Evolutionary conservation across 2,888 invertebrate species (phyloP), one percentile per base, ranked within the genome.

Genomic region (Mongoloraphidia duomilia): DNA sequence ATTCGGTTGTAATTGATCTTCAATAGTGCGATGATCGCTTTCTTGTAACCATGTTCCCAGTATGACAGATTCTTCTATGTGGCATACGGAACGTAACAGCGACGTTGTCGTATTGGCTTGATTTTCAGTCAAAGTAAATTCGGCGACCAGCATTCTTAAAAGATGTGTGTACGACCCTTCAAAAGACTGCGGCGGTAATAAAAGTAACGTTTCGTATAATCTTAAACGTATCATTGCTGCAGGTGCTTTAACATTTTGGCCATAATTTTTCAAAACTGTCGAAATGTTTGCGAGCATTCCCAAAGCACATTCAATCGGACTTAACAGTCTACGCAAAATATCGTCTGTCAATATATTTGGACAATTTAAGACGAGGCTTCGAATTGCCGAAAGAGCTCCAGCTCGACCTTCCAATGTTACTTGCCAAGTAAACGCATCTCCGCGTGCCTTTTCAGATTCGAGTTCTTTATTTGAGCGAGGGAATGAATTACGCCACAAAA

Each of bases 401-500:
- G 96, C 93, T 41, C 97, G 77, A 3, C 94, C 94, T 70, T 97
- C 96, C 49, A 98, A 69, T 0, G 96, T 95, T 40, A 97, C 88
- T 75, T 93, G 92, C 97, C 97, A 97, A n/a, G 97, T 97, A 64
- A 97, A 96, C 0, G 94, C 90, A 70, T 98, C 97, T 8, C 94
- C 87, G 60, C 97, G 75, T 12, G 90, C 83, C 59, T 95, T 95
- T 68, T 98, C 98, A 0, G 94, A 91, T 64, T 97, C 97, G 12
- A 98, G 73, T 67, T 98, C 98, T 63, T 97, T 96, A 38, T 84
- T 82, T 0, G 95, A 95, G 44, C 96, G 78, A 0, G 98, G 97
- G 67, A 98, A 98, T 33, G 95, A 95, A 66, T 96, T 96, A 57
- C 94, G 81, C 98, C 97, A 98, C 3, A 98, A 70, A 11, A 96